phyloP scores from a whole-genome alignment of 2,888 invertebrate species.

The Cataglyphis cursor region DNA sequence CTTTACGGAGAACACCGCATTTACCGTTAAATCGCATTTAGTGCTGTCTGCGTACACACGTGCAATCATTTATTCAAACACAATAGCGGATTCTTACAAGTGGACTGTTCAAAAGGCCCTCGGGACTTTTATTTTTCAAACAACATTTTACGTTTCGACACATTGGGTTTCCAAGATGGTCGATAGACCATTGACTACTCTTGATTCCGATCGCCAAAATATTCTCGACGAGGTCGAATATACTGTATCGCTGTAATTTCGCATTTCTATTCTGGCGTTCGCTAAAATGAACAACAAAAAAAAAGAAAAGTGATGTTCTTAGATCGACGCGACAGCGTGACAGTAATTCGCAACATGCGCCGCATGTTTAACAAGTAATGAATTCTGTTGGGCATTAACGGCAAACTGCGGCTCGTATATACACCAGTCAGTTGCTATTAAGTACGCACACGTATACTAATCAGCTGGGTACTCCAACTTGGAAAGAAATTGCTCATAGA shows the following conservation, averaged over 20 bases:
- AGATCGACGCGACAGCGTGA: constrained; percentile 30
- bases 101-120: constrained; percentile 36
- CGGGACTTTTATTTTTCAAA: constrained; percentile 15
- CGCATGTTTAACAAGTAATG: constrained; percentile 57
- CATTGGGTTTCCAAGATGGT: not conserved
- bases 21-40: constrained; percentile 53
- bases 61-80: constrained; percentile 41
- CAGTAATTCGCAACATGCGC: constrained; percentile 48
- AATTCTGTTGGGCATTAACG: constrained; percentile 49
- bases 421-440: constrained; percentile 38
- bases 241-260: constrained; percentile 33
- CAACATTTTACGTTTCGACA: constrained; percentile 44
- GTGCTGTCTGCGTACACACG: constrained; percentile 26
- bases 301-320: constrained; percentile 11
- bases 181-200: constrained; percentile 37
- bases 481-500: constrained; percentile 38
- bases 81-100: constrained; percentile 45
- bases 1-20: constrained; percentile 15
- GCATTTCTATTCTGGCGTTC: constrained; percentile 23
- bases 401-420: constrained; percentile 47
- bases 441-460: constrained; percentile 30
- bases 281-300: not conserved
- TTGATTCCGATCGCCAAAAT: not conserved
- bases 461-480: constrained; percentile 26
- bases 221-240: constrained; percentile 27